Evolutionary conservation across 2,113 vertebrate genomes (phyloP).

Genomic region (Caretta caretta): DNA sequence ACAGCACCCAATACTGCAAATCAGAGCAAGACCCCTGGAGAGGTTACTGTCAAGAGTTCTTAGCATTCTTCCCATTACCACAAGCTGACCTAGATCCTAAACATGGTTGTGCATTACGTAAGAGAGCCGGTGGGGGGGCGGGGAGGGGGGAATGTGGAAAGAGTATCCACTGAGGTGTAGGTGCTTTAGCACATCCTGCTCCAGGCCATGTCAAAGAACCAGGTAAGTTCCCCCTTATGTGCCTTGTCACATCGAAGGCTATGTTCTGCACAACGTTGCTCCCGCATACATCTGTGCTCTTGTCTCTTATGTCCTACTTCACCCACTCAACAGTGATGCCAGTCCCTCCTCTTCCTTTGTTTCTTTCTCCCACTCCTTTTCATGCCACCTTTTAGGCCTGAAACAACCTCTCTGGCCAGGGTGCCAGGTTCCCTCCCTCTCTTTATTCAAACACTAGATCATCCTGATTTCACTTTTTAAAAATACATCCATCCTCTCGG

Average conservation of each 20-base stretch:
- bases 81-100: background rate
- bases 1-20: background rate
- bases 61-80: background rate
- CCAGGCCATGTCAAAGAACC: background rate
- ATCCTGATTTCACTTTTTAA: background rate
- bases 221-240: background rate
- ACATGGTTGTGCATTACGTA: background rate
- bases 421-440: background rate
- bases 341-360: background rate
- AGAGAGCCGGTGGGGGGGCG: background rate
- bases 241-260: background rate
- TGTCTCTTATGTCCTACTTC: background rate
- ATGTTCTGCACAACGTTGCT: background rate
- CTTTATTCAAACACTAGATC: background rate
- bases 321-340: background rate
- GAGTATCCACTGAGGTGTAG: background rate
- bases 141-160: background rate
- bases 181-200: background rate
- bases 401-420: background rate
- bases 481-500: background rate
- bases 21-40: background rate
- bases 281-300: background rate
- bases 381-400: background rate
- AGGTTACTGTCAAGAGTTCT: background rate
- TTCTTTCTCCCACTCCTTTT: background rate